Percentiles rank a stretch among this genome's conserved stretches.
Conservation (phyloP, 53 echinoderm and acorn worm species). For the Antedon mediterranea region DNA sequence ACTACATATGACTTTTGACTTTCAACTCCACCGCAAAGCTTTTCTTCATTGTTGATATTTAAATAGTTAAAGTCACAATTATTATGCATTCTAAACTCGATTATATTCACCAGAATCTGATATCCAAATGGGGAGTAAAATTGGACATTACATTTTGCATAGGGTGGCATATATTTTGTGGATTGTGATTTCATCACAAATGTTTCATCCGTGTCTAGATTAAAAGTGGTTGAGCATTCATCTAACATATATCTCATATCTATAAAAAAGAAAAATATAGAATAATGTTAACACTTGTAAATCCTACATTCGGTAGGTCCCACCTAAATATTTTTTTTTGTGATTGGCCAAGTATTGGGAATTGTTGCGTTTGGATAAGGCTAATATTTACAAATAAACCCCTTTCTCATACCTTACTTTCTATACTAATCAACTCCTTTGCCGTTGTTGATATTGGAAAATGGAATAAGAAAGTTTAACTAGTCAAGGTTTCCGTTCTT, state of each 20-base stretch:
- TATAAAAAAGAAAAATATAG: not conserved
- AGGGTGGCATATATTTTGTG: not conserved
- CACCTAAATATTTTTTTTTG: no score
- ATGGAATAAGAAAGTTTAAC: no score
- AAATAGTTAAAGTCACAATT: not conserved
- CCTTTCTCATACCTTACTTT: no score
- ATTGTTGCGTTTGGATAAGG: no score
- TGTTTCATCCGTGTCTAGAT: not conserved
- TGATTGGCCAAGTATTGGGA: no score
- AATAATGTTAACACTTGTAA: no score
- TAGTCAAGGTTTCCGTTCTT: no score
- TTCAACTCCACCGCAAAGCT: not conserved
- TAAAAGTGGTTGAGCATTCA: not conserved
- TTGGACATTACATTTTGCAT: not conserved
- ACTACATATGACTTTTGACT: not conserved
- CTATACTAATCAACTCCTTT: no score
- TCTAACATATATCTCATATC: not conserved
- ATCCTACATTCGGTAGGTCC: no score
- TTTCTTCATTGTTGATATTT: not conserved
- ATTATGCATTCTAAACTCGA: not conserved
- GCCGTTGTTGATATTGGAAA: no score
- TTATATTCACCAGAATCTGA: not conserved
- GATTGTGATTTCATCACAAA: not conserved
- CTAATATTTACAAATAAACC: no score
- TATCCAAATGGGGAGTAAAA: not conserved